Percentiles rank a stretch among this genome's conserved stretches.
These are phyloP conservation scores for Merodon equestris DNA, from an alignment of 2,888 invertebrate genomes.

Conservation along the genomic window DNA sequence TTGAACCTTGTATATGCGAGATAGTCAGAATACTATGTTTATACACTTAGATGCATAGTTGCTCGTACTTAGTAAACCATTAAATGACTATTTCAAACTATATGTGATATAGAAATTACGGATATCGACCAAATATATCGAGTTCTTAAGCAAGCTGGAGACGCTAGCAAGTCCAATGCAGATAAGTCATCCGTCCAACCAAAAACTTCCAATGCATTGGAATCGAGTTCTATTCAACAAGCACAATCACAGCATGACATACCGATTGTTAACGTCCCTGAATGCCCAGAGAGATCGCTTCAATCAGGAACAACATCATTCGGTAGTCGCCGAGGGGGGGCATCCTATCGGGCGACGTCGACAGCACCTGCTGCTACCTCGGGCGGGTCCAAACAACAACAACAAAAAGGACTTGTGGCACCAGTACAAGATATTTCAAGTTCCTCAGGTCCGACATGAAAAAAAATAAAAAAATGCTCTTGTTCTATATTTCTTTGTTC, in stretches of 20 bases:
- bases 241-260: slow-evolving; percentile 73
- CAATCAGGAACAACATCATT: slow-evolving; percentile 39
- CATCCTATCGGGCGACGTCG: slow-evolving; percentile 66
- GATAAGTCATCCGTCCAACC: slow-evolving; percentile 76
- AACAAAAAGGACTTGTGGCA: slow-evolving; percentile 79
- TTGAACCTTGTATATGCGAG: not conserved
- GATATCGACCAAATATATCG: slow-evolving; percentile 95
- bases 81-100: slow-evolving; percentile 50
- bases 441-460: slow-evolving; percentile 78
- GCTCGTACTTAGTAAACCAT: not conserved
- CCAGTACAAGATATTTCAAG: slow-evolving; percentile 80
- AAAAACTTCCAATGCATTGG: slow-evolving; percentile 57
- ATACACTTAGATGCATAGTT: no score
- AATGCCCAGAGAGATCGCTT: slow-evolving; percentile 73
- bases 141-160: slow-evolving; percentile 96
- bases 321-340: slow-evolving; percentile 63
- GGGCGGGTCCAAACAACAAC: slow-evolving; percentile 76
- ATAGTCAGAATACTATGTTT: not conserved
- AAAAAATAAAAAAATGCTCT: slow-evolving; percentile 27
- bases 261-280: slow-evolving; percentile 78
- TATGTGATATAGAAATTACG: slow-evolving; percentile 76
- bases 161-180: slow-evolving; percentile 75
- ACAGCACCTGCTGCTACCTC: slow-evolving; percentile 70
- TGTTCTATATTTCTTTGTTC: slow-evolving; percentile 46
- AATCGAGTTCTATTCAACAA: slow-evolving; percentile 55